Evolutionary conservation across 2,888 invertebrate genomes (phyloP), one percentile per base, ranked within the genome.

Genomic region (Meliscaeva auricollis): DNA sequence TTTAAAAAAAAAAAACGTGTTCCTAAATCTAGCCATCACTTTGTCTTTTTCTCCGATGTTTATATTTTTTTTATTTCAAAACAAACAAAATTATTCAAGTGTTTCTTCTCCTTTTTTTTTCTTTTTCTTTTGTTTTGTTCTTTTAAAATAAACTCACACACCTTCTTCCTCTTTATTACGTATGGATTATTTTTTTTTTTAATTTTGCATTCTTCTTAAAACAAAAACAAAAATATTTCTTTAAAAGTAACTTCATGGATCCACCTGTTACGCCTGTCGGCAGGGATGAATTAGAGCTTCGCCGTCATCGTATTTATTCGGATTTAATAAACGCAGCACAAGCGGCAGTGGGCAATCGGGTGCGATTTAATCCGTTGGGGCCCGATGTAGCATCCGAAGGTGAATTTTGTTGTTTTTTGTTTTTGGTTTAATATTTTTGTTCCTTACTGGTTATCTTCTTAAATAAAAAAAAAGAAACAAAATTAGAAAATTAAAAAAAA

Each of bases 291-390:
- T 92, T 96, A 88, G 96, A 96, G 87, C 91, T 96, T 88, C 94
- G 96, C 87, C 93, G 96, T 76, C 96, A 96, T 91, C 93, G 96
- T 89, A 95, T 96, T 92, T 96, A 96, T 92, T 95, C 96, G 70
- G 96, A 96, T 90, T 93, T 96, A 80, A 94, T 96, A 87, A 94
- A 94, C 88, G 96, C 96, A 88, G 95, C 96, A 54, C 94, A 95
- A 89, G 95, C 95, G 88, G 95, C 95, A 68, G 94, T 94, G 69
- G 95, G 95, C 90, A 96, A 96, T 92, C 94, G 95, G 89, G 96
- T 96, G 88, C 94, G 95, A 85, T 96, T 96, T 92, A 95, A 96
- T 91, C 96, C 96, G 20, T 93, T 96, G 58, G 95, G 95, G 87
- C 95, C 95, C 52, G 93, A 94, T 87, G 78, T 60, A 48, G 93